Conservation (phyloP, 2,113 vertebrate genomes). For the Capreolus pygargus region DNA sequence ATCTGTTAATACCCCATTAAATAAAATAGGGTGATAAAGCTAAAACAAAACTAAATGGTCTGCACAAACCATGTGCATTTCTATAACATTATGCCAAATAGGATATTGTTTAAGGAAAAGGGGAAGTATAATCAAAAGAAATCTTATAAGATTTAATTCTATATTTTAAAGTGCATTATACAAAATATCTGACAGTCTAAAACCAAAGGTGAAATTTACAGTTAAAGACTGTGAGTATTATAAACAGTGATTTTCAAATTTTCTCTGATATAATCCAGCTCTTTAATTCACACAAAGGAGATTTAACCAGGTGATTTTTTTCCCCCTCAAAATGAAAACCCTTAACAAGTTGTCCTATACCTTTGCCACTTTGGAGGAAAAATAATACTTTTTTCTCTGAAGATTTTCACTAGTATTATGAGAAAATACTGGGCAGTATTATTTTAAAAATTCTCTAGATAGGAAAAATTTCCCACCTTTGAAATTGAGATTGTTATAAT, state of each 20-base stretch:
- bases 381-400: background rate
- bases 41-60: background rate
- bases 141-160: background rate
- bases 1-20: background rate
- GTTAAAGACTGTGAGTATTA: background rate
- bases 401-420: background rate
- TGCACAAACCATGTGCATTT: constrained; percentile 25
- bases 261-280: background rate
- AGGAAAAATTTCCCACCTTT: background rate
- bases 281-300: background rate
- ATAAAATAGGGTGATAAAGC: background rate
- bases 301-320: background rate
- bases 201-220: background rate
- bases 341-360: background rate
- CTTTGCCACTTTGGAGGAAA: background rate
- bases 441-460: constrained; percentile 11
- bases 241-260: background rate
- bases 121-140: background rate
- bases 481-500: background rate
- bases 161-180: background rate
- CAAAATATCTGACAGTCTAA: constrained; percentile 24
- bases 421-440: background rate
- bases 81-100: background rate
- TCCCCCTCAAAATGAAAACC: background rate
- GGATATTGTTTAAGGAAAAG: background rate